phyloP scores from a whole-genome alignment of 2,888 invertebrate genomes.

The Eupithecia abbreviata region DNA sequence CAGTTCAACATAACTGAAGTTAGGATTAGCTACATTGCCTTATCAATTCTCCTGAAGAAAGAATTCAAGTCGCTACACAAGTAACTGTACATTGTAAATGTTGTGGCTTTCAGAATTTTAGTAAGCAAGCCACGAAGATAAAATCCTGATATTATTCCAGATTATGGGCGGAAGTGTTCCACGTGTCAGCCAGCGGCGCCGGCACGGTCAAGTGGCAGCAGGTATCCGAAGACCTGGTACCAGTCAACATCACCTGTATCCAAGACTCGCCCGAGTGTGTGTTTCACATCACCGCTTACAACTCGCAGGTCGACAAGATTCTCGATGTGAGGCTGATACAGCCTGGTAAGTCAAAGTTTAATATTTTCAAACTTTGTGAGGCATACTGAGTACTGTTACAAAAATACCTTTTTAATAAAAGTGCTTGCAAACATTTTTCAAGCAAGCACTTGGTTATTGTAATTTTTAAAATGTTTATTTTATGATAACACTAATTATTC shows the following conservation, averaged over 20 bases:
- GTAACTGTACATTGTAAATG: neutral
- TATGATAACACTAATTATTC: too few species aligned
- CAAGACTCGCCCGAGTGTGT: conserved; percentile 98
- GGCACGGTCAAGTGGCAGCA: conserved; percentile 98
- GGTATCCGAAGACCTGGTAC: conserved; percentile 98
- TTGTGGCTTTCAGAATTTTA: neutral
- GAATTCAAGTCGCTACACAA: neutral
- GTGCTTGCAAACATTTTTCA: neutral
- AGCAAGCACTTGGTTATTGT: too few species aligned
- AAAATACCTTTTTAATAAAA: neutral
- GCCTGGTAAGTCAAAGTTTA: conserved; percentile 87
- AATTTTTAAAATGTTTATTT: too few species aligned
- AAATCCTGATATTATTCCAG: conserved; percentile 79
- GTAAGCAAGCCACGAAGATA: neutral
- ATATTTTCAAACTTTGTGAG: neutral
- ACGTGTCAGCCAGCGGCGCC: conserved; percentile 96
- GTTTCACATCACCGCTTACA: conserved; percentile 99
- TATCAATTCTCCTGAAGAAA: neutral
- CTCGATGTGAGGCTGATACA: conserved; percentile 98
- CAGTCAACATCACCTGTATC: conserved; percentile 98
- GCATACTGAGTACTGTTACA: neutral
- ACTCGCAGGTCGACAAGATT: conserved; percentile 99
- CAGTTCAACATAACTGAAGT: neutral
- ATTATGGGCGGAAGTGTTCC: conserved; percentile 99
- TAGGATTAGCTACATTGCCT: neutral